These are phyloP conservation scores for Zonotrichia leucophrys DNA, from an alignment of 2,113 vertebrate species.

Conservation along the genomic window DNA sequence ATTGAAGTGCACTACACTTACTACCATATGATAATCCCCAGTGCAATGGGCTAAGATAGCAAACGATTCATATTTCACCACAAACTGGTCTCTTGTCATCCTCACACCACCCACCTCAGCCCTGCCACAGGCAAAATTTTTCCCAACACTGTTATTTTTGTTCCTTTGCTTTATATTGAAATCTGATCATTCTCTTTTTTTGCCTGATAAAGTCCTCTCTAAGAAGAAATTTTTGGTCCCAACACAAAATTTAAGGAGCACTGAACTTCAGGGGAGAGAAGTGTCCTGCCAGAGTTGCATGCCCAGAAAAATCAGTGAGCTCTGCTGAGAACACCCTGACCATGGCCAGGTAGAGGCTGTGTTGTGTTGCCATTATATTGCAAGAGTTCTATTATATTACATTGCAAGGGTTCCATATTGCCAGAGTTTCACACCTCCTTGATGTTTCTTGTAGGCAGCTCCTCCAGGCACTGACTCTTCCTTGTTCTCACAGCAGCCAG, in stretches of 20 bases:
- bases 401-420: too few relatives aligned
- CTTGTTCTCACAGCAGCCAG: too few relatives aligned
- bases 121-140: neutral
- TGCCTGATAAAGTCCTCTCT: neutral
- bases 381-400: too few relatives aligned
- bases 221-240: neutral
- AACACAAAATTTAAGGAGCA: neutral
- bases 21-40: neutral
- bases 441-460: too few relatives aligned
- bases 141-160: neutral
- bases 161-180: neutral
- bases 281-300: rapidly evolving
- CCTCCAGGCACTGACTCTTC: too few relatives aligned
- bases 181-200: neutral
- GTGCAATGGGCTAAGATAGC: neutral
- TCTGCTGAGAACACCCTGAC: neutral
- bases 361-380: too few relatives aligned
- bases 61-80: neutral
- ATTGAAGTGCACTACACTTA: neutral
- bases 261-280: neutral
- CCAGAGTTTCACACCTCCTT: too few relatives aligned
- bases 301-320: neutral
- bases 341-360: rapidly evolving
- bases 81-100: neutral
- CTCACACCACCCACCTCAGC: neutral